Evolutionary conservation across 2,113 vertebrate species (phyloP).

Genomic region (Muntiacus reevesi): DNA sequence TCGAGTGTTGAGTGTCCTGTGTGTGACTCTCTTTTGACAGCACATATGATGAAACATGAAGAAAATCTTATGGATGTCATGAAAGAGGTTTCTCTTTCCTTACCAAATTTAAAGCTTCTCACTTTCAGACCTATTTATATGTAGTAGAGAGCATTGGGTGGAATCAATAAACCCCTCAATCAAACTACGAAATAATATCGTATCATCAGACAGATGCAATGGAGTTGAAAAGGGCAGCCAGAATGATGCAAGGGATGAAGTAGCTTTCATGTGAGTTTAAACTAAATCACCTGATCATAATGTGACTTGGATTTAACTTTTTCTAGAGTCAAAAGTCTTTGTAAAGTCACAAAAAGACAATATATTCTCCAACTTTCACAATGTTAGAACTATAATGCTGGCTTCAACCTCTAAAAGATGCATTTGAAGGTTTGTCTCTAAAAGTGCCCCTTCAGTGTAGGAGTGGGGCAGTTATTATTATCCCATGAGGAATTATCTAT

Average conservation of each 20-base stretch:
- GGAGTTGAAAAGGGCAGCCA: background rate
- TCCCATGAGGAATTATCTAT: background rate
- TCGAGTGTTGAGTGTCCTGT: background rate
- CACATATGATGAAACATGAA: slow-evolving; percentile 23
- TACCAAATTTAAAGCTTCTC: slow-evolving; percentile 49
- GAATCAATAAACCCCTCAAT: slow-evolving; percentile 62
- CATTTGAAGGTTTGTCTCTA: background rate
- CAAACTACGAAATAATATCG: slow-evolving; percentile 48
- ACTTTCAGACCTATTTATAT: slow-evolving; percentile 34
- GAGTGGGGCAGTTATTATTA: background rate
- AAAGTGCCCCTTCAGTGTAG: background rate
- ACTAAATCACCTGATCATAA: slow-evolving; percentile 48
- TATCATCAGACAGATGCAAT: slow-evolving; percentile 45
- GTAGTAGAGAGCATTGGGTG: background rate
- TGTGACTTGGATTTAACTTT: slow-evolving; percentile 3
- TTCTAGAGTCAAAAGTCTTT: background rate
- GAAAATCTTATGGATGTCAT: slow-evolving; percentile 3
- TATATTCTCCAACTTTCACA: background rate
- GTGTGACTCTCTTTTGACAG: background rate
- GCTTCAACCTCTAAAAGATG: background rate
- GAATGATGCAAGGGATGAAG: slow-evolving; percentile 24
- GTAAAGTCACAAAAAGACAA: background rate
- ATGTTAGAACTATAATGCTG: background rate
- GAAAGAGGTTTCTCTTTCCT: slow-evolving; percentile 22
- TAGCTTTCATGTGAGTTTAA: slow-evolving; percentile 22